Evolutionary conservation across 2,113 vertebrate genomes (phyloP), one percentile per base, ranked within the genome.

Genomic region (Solenodon paradoxus): DNA sequence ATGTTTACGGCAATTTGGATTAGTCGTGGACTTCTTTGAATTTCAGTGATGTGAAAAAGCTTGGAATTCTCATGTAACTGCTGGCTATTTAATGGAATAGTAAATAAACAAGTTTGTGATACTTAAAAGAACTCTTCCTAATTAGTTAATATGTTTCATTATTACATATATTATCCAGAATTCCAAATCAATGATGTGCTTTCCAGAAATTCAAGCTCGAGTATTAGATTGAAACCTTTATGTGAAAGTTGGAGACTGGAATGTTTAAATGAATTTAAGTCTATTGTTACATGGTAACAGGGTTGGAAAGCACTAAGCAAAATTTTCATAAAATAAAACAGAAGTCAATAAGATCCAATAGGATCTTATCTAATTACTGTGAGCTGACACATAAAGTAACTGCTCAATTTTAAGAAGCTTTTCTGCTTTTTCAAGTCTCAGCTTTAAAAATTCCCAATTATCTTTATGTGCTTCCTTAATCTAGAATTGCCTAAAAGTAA

Each of bases 11-110:
- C 40, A 40, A 20, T 92, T 92, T 81, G 30, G 24, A 77, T 64
- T 92, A 78, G 28, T 51, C 72, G 35, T 92, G 35, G 55, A 93
- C 68, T 95, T 95, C 61, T 66, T 90, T 78, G 74, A 77, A 66
- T 87, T 68, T 95, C 47, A 89, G 59, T 26, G 20, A 75, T 32
- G 49, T 80, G 55, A 64, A 59, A 87, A 83, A 83, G 45, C 22
- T 75, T 90, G 63, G 24, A 30, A 75, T 95, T 69, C 45, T 57
- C 88, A 93, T 74, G 6, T 38, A 83, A 40, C 28, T 96, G 17
- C 35, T 69, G 51, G 45, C 13, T 22, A 78, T 42, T 83, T 78
- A 80, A 17, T 68, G 45, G 20, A 61, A 91, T 28, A 87, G 75
- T 49, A 93, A 81, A 66, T 42, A 66, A 77, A 24, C 28, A 92